Percentiles rank a stretch among this genome's conserved stretches.
These are phyloP conservation scores for Drosophila melanica DNA, from an alignment of 1,140 invertebrate species.

Conservation along the genomic window DNA sequence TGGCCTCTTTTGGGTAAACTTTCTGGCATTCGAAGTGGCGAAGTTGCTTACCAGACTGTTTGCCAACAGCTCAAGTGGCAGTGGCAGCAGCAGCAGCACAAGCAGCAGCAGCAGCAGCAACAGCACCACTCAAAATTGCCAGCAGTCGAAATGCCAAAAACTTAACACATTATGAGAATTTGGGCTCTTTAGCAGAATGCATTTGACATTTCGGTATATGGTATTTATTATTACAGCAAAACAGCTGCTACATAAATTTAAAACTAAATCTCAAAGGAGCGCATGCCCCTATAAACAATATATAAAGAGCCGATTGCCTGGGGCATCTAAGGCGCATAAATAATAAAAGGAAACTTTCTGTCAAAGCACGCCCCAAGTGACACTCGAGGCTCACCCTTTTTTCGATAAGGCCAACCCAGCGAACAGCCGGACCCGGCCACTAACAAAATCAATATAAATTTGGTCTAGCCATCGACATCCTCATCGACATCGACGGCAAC, in stretches of 20 bases:
- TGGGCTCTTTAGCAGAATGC: slow-evolving; percentile 56
- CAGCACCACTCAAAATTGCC: slow-evolving; percentile 50
- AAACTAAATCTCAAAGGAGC: slow-evolving; percentile 36
- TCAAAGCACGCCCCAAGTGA: slow-evolving; percentile 72
- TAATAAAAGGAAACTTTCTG: slow-evolving; percentile 75
- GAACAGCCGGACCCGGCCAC: slow-evolving; percentile 41
- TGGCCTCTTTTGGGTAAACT: slow-evolving; percentile 78
- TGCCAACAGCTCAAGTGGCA: slow-evolving; percentile 77
- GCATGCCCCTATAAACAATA: slow-evolving; percentile 46
- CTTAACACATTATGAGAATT: slow-evolving; percentile 79
- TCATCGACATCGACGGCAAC: not conserved
- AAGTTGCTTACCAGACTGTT: slow-evolving; percentile 75
- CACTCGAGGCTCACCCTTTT: slow-evolving; percentile 66
- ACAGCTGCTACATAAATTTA: slow-evolving; percentile 75
- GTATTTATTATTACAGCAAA: slow-evolving; percentile 32
- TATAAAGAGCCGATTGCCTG: slow-evolving; percentile 35
- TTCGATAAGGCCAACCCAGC: slow-evolving; percentile 41
- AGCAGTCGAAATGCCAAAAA: slow-evolving; percentile 57
- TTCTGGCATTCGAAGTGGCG: slow-evolving; percentile 73
- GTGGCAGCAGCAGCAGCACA: slow-evolving; percentile 31
- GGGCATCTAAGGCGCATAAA: slow-evolving; percentile 57
- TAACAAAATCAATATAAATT: slow-evolving; percentile 75
- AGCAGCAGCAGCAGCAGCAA: slow-evolving; percentile 24
- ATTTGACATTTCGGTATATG: slow-evolving; percentile 70
- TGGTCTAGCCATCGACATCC: slow-evolving; percentile 37